Percentiles rank a stretch among this genome's conserved stretches.
phyloP scores from a whole-genome alignment of 2,888 invertebrate genomes.

The Panopea generosa region DNA sequence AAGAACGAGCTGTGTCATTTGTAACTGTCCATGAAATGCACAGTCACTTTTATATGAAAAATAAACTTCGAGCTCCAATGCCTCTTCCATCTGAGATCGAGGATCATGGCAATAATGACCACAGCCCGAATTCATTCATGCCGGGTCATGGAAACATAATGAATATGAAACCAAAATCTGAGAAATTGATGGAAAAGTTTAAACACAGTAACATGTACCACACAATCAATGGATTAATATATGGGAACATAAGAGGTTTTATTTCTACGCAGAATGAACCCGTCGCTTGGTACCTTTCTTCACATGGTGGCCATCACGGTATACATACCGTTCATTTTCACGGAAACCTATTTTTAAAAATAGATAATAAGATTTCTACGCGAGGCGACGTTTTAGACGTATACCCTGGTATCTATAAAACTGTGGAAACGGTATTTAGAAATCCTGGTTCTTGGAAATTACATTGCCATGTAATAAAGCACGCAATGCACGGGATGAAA shows the following conservation, averaged over 20 bases:
- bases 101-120: no score
- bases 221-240: not conserved
- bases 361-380: not conserved
- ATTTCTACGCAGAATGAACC: not conserved
- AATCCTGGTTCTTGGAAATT: not conserved
- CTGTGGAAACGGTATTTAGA: not conserved
- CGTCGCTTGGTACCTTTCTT: constrained; percentile 4
- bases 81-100: no score
- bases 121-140: no score
- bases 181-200: not conserved
- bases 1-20: no score
- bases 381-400: not conserved
- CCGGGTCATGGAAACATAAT: no score
- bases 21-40: no score
- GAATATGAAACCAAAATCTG: no score
- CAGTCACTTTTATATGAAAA: no score
- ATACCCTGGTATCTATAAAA: not conserved
- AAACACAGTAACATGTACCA: not conserved
- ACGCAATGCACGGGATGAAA: not conserved
- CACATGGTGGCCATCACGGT: not conserved
- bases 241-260: not conserved
- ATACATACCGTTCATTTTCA: constrained; percentile 2
- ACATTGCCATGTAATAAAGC: not conserved
- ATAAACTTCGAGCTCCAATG: no score
- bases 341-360: not conserved